Evolutionary conservation across 1,140 invertebrate genomes (phyloP).

Genomic region (Drosophila orena): DNA sequence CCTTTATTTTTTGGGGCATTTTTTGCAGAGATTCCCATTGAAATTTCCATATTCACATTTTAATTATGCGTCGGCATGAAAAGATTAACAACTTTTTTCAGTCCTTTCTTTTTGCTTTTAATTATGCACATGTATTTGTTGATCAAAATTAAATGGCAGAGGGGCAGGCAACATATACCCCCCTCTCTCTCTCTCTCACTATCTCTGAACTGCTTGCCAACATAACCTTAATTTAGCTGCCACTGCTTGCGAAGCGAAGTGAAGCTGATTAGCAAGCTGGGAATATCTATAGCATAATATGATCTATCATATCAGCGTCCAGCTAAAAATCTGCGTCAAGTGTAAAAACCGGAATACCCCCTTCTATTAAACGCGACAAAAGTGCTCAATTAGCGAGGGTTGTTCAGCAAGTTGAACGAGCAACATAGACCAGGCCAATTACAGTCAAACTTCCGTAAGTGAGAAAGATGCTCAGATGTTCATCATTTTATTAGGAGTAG

Average conservation of each 20-base stretch:
- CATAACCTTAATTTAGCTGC: constrained; percentile 5
- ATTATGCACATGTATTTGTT: constrained; percentile 70
- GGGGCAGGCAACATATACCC: not conserved
- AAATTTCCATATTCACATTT: constrained; percentile 80
- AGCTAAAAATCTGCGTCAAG: constrained; percentile 26
- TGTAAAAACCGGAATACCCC: constrained; percentile 15
- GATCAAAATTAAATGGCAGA: constrained; percentile 27
- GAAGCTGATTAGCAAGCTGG: not conserved
- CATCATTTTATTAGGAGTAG: no score
- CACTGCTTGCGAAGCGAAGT: constrained; percentile 37
- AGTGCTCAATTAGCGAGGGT: constrained; percentile 65
- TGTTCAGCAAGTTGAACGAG: constrained; percentile 27
- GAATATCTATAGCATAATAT: constrained; percentile 3
- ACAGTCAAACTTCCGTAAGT: constrained; percentile 18
- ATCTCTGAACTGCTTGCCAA: not conserved
- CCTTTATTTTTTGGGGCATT: constrained; percentile 40
- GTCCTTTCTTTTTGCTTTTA: constrained; percentile 50
- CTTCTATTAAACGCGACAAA: constrained; percentile 66
- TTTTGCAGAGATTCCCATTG: constrained; percentile 53
- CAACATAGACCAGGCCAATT: constrained; percentile 25
- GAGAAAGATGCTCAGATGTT: not conserved
- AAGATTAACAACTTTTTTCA: constrained; percentile 76
- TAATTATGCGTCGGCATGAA: constrained; percentile 80
- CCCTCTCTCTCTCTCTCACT: not conserved
- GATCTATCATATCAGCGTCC: constrained; percentile 4